Base-by-base conservation (phyloP, 1,140 invertebrate genomes). In the Ditylenchus dipsaci region DNA sequence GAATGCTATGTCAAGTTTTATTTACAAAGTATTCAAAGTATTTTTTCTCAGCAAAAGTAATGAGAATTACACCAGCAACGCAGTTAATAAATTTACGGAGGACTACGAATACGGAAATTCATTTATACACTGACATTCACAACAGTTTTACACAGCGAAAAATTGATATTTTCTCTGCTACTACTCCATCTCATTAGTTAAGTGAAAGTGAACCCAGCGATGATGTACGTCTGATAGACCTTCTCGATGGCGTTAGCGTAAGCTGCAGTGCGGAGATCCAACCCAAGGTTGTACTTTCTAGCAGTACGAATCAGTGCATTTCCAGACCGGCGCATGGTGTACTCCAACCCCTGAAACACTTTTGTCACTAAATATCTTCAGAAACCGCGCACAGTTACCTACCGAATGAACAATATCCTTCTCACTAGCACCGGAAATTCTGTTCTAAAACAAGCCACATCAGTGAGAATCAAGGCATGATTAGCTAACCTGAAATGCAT, bases 241-340 rank as follows among this genome's bases (percentile, higher is more conserved):
- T 98, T 99, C 83, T 97, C 92, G 76, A 99, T 95, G 33, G 95
- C 92, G 84, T 95, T 96, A 47, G 93, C 91, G 84, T 97, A 99
- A 58, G 95, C 95, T 62, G 95, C 95, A 73, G 93, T 96, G 86
- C 95, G 89, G 78, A 99, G 87, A 85, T 99, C 95, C 73, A 98
- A 86, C 60, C 95, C 95, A 64, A 98, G 86, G 84, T 97, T 94
- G 87, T 94, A 97, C 84, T 92, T 93, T 88, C 91, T 90, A 27
- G 92, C 91, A 38, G 94, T 96, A 83, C 91, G 91, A 92, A 97
- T 97, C 76, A 99, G 96, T 75, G 92, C 92, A 91, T 85, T 82
- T 21, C 87, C 88, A 42, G 95, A 95, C 84, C 94, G 87, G 86
- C 97, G 94, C 95, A 98, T 98, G 33, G 95, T 95, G 84, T 97